phyloP scores from a whole-genome alignment of 2,113 vertebrate genomes.

The Aptenodytes forsteri region DNA sequence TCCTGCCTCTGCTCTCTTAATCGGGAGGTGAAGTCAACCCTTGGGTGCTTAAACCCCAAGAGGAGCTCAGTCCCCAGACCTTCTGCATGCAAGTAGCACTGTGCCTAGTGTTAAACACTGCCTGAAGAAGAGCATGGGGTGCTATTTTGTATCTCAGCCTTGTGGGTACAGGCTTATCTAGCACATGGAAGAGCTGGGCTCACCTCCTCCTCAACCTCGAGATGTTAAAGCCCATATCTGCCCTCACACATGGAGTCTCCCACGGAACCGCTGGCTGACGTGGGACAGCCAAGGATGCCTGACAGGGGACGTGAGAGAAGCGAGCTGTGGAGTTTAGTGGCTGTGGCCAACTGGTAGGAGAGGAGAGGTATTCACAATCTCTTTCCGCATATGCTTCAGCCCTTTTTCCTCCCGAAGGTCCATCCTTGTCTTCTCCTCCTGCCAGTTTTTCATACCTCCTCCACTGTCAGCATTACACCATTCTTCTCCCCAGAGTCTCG shows the following conservation, averaged over 20 bases:
- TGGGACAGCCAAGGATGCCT: not conserved
- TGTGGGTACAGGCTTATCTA: not conserved
- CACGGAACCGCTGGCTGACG: fast-evolving
- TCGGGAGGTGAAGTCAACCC: not conserved
- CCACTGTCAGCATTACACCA: not conserved
- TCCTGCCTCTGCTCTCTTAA: not conserved
- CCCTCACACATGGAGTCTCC: not conserved
- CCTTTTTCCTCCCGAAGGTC: not conserved
- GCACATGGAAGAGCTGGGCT: not conserved
- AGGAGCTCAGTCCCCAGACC: not conserved
- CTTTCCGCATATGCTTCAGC: not conserved
- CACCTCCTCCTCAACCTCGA: not conserved
- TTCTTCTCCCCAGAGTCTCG: not conserved
- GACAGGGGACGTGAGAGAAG: not conserved
- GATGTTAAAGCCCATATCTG: not conserved
- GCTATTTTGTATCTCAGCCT: not conserved
- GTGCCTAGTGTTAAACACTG: not conserved
- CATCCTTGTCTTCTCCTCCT: not conserved
- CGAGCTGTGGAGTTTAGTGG: not conserved
- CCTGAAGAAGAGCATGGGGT: not conserved
- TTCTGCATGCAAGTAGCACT: not conserved
- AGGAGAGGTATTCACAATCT: not conserved
- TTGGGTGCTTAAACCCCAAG: not conserved
- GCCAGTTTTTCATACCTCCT: not conserved
- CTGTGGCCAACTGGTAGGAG: not conserved